A percentile compares a stretch with the other conserved stretches of the same genome.
Conservation (phyloP, 2,797 vertebrate genomes). For the Chrosomus eos region DNA sequence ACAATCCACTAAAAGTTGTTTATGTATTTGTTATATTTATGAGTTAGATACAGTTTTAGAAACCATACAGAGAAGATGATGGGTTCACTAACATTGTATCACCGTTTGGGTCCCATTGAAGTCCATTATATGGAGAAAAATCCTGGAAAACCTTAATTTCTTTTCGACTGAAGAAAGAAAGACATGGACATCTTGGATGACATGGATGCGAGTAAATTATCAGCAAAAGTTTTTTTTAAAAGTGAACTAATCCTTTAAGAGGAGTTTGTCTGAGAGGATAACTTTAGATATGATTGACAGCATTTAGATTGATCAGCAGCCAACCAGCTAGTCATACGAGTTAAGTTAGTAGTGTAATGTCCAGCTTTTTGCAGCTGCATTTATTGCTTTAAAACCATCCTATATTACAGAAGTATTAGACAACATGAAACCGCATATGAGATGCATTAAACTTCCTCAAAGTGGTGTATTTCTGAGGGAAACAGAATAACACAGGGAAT, state of each 20-base stretch:
- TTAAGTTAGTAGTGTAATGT: not conserved
- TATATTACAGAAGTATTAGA: not conserved
- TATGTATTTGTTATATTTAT: slow-evolving; percentile 74
- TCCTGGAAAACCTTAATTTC: no score
- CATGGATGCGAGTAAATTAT: no score
- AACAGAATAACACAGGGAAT: not conserved
- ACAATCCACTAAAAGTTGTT: slow-evolving; percentile 75
- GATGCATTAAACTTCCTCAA: not conserved
- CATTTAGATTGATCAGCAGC: not conserved
- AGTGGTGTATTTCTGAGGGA: not conserved
- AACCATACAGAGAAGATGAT: slow-evolving; percentile 70
- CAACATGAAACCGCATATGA: not conserved
- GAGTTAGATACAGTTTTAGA: slow-evolving; percentile 68
- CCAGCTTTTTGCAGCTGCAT: not conserved
- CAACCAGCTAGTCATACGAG: not conserved
- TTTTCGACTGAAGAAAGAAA: no score
- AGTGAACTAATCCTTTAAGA: no score
- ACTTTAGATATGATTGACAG: not conserved
- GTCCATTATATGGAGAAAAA: no score
- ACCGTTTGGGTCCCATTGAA: no score
- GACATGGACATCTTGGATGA: no score
- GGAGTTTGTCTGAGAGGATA: not conserved
- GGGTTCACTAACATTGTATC: slow-evolving; percentile 68
- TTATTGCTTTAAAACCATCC: not conserved
- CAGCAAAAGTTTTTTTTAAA: no score